These are phyloP conservation scores for Amyelois transitella DNA, from an alignment of 1,140 invertebrate genomes.

Conservation along the genomic window DNA sequence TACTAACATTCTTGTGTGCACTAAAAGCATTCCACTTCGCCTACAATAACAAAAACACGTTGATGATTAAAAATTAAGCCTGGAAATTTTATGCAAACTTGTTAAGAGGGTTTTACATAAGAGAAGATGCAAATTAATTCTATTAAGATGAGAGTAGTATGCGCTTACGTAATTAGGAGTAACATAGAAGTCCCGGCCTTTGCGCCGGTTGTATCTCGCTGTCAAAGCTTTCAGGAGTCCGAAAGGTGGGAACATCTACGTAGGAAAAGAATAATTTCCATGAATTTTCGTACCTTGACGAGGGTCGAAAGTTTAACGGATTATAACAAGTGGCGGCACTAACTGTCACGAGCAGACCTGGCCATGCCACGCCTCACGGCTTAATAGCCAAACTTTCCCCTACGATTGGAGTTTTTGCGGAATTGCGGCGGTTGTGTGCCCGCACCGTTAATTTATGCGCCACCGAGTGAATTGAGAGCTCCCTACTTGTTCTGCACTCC, in stretches of 20 bases:
- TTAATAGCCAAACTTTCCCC: conserved; percentile 70
- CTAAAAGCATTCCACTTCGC: not conserved
- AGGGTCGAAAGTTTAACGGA: conserved; percentile 68
- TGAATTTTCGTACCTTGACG: conserved; percentile 66
- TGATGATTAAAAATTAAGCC: conserved; percentile 16
- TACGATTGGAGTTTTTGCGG: conserved; percentile 69
- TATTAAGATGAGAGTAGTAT: conserved; percentile 35
- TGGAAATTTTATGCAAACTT: conserved; percentile 31
- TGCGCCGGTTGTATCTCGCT: not conserved
- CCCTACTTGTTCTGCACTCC: conserved; percentile 42
- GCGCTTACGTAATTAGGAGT: conserved; percentile 28
- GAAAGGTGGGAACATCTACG: conserved; percentile 26
- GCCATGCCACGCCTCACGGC: conserved; percentile 59
- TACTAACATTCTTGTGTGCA: not conserved
- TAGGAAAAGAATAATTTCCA: conserved; percentile 46
- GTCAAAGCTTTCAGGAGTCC: conserved; percentile 10
- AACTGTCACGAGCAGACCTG: conserved; percentile 69
- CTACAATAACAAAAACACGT: conserved; percentile 3
- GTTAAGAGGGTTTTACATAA: conserved; percentile 31
- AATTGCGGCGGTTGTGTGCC: conserved; percentile 47
- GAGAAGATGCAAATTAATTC: conserved; percentile 43
- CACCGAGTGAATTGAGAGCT: conserved; percentile 47
- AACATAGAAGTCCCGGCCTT: conserved; percentile 4
- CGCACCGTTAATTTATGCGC: conserved; percentile 62
- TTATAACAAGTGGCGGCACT: conserved; percentile 71